phyloP scores from a whole-genome alignment of 2,113 vertebrate species.

The Vidua chalybeata region DNA sequence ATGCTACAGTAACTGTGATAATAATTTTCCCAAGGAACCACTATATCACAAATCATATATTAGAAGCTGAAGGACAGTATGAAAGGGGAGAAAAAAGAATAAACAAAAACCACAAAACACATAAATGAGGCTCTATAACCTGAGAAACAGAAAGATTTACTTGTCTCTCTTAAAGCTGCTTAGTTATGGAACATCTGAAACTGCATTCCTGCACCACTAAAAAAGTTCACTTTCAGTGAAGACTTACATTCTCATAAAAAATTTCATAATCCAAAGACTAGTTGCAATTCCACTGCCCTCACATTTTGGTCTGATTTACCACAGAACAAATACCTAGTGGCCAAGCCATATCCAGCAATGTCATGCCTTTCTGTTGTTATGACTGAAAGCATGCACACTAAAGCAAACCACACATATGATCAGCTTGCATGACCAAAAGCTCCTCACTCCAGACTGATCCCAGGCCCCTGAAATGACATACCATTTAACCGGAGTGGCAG shows the following conservation, averaged over 20 bases:
- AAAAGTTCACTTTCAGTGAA: not conserved
- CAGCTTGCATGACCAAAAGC: not conserved
- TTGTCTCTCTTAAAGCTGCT: not conserved
- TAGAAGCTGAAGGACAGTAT: not conserved
- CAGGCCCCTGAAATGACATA: not conserved
- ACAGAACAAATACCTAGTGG: rapidly evolving
- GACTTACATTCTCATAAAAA: not conserved
- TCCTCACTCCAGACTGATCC: not conserved
- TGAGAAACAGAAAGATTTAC: not conserved
- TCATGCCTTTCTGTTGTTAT: not conserved
- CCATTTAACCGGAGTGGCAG: not conserved
- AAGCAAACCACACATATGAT: not conserved
- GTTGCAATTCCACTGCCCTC: not conserved
- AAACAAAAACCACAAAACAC: not conserved
- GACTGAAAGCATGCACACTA: not conserved
- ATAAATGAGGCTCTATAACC: not conserved
- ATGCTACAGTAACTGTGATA: not conserved
- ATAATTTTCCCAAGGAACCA: not conserved
- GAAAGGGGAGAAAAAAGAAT: not conserved
- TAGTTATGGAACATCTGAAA: not conserved
- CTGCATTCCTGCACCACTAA: not conserved
- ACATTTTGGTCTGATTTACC: not conserved
- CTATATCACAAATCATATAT: not conserved
- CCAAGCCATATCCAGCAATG: rapidly evolving
- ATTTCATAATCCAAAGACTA: not conserved